Base-by-base conservation (phyloP, 2,113 vertebrate species). In the Cacatua alba region DNA sequence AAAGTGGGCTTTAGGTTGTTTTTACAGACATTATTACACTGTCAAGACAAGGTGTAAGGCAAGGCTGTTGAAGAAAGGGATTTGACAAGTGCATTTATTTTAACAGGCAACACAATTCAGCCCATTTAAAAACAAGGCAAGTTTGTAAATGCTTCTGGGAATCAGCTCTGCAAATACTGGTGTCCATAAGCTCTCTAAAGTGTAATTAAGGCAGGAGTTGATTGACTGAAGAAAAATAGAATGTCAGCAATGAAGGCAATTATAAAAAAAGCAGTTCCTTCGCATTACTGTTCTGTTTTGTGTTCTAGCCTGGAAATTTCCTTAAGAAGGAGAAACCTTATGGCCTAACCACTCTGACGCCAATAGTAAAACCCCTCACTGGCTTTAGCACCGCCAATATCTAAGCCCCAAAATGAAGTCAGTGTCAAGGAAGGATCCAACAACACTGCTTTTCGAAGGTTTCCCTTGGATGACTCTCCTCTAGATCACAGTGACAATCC, bases 131-230 rank as follows among this genome's bases (percentile, higher is more conserved):
- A 92, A 39, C 82, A 21, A 37, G 64, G 72, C 72, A 70, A 92
- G 57, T 25, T 67, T 33, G 65, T 44, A 88, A 92, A 82, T 31
- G 60, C 88, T 92, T 81, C 74, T n/a, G 92, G 85, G 96, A 93
- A 60, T 16, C 70, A 31, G 44, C 35, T 41, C 71, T 12, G 39
- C 67, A 82, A 64, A 60, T 35, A 15, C 37, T 44, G 82, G 39
- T 92, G 78, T 77, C 75, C 20, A 2, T 31, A 69, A 33, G 48
- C 57, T 90, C 92, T 85, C 92, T 24, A 13, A 87, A 64, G 85
- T 24, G 35, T 80, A 94, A 97, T 97, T 97, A 95, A 72, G 59
- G 63, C 57, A 93, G 96, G 95, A 96, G 92, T 92, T 96, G 94
- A 94, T 95, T 95, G 96, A 93, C 90, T 95, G 95, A 62, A 71